phyloP scores from a whole-genome alignment of 2,113 vertebrate genomes.

The Bungarus multicinctus region DNA sequence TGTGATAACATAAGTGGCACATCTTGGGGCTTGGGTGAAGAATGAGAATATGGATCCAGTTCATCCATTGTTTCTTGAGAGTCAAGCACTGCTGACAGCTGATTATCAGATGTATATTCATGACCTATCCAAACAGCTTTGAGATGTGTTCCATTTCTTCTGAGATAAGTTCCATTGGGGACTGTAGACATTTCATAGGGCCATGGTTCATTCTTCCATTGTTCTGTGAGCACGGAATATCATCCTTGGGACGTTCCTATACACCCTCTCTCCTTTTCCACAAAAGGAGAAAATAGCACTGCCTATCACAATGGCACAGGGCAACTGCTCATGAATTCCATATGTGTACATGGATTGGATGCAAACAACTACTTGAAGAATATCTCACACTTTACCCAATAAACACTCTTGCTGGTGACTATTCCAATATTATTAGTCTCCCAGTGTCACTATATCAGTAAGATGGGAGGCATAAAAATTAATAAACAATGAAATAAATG shows the following conservation, averaged over 20 bases:
- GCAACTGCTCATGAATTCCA: background rate
- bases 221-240: background rate
- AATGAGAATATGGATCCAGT: background rate
- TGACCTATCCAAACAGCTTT: background rate
- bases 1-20: background rate
- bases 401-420: background rate
- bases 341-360: background rate
- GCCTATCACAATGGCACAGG: background rate
- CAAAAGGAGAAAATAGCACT: background rate
- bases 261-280: background rate
- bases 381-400: background rate
- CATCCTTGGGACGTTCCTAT: background rate
- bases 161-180: background rate
- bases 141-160: background rate
- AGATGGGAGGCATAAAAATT: background rate
- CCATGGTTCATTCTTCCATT: background rate
- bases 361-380: background rate
- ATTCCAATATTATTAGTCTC: background rate
- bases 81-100: background rate
- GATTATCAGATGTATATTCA: background rate
- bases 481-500: background rate
- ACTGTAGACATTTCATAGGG: background rate
- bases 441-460: background rate
- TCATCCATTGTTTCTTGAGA: background rate
- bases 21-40: background rate